Percentiles rank a stretch among this genome's conserved stretches.
These are phyloP conservation scores for Erythrolamprus reginae DNA, from an alignment of 2,113 vertebrate genomes.

Conservation along the genomic window DNA sequence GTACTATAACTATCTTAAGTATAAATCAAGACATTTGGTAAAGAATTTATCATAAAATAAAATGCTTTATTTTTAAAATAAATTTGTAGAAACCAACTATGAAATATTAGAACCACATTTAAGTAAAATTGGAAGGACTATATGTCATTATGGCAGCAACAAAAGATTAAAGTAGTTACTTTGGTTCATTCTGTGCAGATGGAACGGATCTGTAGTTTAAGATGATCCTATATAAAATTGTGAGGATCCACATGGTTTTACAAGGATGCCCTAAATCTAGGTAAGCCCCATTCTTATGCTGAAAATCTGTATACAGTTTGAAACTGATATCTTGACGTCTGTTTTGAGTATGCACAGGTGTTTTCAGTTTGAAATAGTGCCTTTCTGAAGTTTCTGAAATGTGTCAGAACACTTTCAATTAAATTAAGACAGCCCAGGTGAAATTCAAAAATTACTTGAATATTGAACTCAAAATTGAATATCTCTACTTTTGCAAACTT, in stretches of 20 bases:
- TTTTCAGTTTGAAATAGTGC: background rate
- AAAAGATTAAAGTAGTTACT: background rate
- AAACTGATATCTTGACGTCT: background rate
- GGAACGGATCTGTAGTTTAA: background rate
- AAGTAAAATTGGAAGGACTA: background rate
- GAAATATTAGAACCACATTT: background rate
- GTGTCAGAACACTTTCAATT: background rate
- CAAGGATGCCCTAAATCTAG: background rate
- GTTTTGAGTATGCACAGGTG: background rate
- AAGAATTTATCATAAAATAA: background rate
- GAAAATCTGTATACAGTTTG: background rate
- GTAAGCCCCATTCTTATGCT: background rate
- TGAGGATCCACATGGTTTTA: background rate
- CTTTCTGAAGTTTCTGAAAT: background rate
- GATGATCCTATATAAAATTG: background rate
- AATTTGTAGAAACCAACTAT: background rate
- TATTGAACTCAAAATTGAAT: background rate
- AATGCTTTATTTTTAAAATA: background rate
- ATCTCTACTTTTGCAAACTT: background rate
- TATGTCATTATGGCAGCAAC: background rate
- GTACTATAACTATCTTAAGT: background rate
- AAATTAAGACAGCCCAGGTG: background rate
- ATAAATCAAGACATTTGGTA: background rate
- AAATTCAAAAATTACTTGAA: background rate
- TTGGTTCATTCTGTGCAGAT: background rate